Evolutionary conservation across 2,888 invertebrate genomes (phyloP).

Genomic region (Eupelmus urozonus): DNA sequence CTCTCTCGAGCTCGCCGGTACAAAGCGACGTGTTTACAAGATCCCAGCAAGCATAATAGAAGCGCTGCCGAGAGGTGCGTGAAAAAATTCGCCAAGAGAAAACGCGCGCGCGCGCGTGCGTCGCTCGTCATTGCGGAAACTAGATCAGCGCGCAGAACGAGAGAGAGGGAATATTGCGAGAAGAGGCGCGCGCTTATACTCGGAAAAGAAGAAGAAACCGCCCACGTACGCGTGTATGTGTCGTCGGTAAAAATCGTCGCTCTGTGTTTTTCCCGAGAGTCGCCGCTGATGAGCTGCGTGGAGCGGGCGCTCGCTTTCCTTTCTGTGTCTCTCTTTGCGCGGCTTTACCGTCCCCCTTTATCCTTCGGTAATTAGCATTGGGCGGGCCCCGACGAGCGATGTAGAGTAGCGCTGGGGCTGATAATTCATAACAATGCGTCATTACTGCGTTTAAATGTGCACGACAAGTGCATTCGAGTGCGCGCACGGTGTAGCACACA

Average conservation of each 20-base stretch:
- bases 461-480: slow-evolving; percentile 76
- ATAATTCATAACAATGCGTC: slow-evolving; percentile 76
- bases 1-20: not conserved
- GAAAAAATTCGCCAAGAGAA: slow-evolving; percentile 61
- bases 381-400: slow-evolving; percentile 45
- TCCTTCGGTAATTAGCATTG: slow-evolving; percentile 66
- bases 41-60: too few relatives aligned
- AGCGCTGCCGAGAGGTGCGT: slow-evolving; percentile 53
- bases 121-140: slow-evolving; percentile 49
- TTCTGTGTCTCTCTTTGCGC: too few relatives aligned
- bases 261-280: slow-evolving; percentile 38
- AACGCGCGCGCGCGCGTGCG: slow-evolving; percentile 11
- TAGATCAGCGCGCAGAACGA: slow-evolving; percentile 36
- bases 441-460: slow-evolving; percentile 74
- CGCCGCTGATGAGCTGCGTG: too few relatives aligned
- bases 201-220: slow-evolving; percentile 28
- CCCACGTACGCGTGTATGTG: not conserved
- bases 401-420: slow-evolving; percentile 64
- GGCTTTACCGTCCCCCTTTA: slow-evolving; percentile 59
- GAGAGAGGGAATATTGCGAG: not conserved
- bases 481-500: slow-evolving; percentile 58
- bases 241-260: slow-evolving; percentile 37
- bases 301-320: too few relatives aligned
- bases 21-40: not conserved
- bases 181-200: not conserved